Percentiles rank a stretch among this genome's conserved stretches.
phyloP scores from a whole-genome alignment of 2,888 invertebrate genomes.

The Drosophila histrio region DNA sequence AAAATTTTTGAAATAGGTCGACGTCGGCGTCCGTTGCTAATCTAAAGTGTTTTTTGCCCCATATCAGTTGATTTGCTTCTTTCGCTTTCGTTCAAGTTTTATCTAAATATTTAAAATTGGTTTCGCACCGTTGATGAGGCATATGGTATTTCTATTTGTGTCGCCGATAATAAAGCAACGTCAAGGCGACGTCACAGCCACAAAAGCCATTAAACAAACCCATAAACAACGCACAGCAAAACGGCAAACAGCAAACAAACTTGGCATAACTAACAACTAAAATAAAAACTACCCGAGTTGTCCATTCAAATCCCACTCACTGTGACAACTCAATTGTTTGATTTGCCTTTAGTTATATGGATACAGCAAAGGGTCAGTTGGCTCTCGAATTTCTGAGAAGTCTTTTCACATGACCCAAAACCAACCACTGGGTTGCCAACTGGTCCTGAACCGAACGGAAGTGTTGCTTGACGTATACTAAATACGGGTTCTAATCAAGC shows the following conservation, averaged over 20 bases:
- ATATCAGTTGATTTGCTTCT: slow-evolving; percentile 70
- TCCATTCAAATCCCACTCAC: slow-evolving; percentile 34
- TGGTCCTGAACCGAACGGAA: neutral
- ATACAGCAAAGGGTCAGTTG: slow-evolving; percentile 41
- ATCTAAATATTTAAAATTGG: slow-evolving; percentile 76
- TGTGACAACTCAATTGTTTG: slow-evolving; percentile 41
- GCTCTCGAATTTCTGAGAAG: slow-evolving; percentile 27
- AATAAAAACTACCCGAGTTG: slow-evolving; percentile 28
- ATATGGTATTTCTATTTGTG: slow-evolving; percentile 53
- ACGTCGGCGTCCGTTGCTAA: slow-evolving; percentile 55
- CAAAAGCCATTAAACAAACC: slow-evolving; percentile 42
- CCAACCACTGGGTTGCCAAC: neutral
- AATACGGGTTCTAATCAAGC: too few relatives aligned
- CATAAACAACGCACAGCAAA: slow-evolving; percentile 19
- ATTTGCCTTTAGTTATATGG: slow-evolving; percentile 7
- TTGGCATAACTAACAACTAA: slow-evolving; percentile 14
- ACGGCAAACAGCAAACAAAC: slow-evolving; percentile 10
- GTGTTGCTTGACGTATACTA: neutral
- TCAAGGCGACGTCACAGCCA: slow-evolving; percentile 45
- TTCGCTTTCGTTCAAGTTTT: slow-evolving; percentile 60
- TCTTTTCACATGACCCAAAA: slow-evolving; percentile 10
- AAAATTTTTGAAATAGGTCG: slow-evolving; percentile 67
- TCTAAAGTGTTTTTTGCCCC: slow-evolving; percentile 60
- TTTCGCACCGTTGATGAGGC: slow-evolving; percentile 54
- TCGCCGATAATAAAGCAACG: slow-evolving; percentile 49